Evolutionary conservation across 2,797 vertebrate genomes (phyloP).

Genomic region (Centropyge bicolor): DNA sequence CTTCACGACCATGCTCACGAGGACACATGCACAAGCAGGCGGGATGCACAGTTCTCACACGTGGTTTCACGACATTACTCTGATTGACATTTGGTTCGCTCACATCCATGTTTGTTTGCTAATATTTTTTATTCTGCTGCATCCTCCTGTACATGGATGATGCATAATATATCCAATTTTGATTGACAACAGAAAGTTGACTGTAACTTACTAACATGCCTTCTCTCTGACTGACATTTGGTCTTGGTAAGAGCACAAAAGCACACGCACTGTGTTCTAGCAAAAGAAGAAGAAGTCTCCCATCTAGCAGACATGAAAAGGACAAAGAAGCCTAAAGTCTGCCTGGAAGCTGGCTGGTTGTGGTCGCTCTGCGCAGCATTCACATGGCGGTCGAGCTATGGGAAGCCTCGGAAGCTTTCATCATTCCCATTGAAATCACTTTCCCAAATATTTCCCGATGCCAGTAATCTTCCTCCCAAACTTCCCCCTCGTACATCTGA

Average conservation of each 20-base stretch:
- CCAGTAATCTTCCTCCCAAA: conserved; percentile 63
- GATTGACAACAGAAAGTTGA: too few relatives aligned
- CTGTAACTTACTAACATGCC: too few relatives aligned
- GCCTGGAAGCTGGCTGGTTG: conserved; percentile 6
- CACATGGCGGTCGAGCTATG: conserved; percentile 22
- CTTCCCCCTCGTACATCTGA: conserved; percentile 69
- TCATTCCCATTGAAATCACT: conserved; percentile 68
- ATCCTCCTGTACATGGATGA: too few relatives aligned
- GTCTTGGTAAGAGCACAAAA: background rate
- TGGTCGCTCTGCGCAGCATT: conserved; percentile 1
- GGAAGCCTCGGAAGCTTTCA: conserved; percentile 57
- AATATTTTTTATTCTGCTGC: too few relatives aligned
- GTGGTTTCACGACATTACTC: background rate
- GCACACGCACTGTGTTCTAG: background rate
- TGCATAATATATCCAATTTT: too few relatives aligned
- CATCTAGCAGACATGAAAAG: background rate
- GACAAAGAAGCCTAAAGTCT: background rate
- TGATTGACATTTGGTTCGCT: background rate
- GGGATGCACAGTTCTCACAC: too few relatives aligned
- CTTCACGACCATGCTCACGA: too few relatives aligned
- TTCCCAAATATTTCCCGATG: conserved; percentile 71
- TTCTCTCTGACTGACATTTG: background rate
- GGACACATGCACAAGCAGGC: too few relatives aligned
- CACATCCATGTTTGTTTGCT: too few relatives aligned
- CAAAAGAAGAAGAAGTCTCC: background rate